These are phyloP conservation scores for Artibeus jamaicensis DNA, from an alignment of 2,797 vertebrate genomes.

Conservation along the genomic window DNA sequence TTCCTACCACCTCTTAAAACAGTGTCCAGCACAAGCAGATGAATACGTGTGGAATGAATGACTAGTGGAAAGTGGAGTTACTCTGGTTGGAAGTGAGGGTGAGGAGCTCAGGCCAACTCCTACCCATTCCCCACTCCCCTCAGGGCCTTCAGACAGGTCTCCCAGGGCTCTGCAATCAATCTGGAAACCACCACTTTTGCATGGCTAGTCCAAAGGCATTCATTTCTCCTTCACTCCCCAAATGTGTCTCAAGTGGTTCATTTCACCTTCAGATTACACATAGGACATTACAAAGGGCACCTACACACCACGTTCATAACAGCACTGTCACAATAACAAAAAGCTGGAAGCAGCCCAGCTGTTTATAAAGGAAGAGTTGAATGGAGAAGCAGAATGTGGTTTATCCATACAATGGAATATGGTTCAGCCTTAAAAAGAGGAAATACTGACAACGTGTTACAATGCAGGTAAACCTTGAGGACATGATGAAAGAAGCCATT, in stretches of 20 bases:
- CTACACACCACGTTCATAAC: neutral
- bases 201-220: neutral
- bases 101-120: neutral
- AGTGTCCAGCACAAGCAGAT: neutral
- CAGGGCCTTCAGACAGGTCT: neutral
- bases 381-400: neutral
- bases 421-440: neutral
- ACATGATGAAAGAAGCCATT: neutral
- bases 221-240: neutral
- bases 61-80: neutral
- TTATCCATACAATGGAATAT: no score
- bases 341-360: neutral
- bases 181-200: neutral
- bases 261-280: neutral
- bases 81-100: no score
- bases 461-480: neutral
- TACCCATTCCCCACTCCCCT: neutral
- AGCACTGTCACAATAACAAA: neutral
- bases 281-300: neutral
- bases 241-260: neutral
- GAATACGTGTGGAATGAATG: neutral
- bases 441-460: neutral
- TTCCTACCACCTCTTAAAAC: neutral
- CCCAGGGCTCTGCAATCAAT: neutral
- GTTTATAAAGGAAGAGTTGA: no score